Percentiles rank a stretch among this genome's conserved stretches.
These are phyloP conservation scores for Eristalis arbustorum DNA, from an alignment of 2,888 invertebrate genomes.

Conservation along the genomic window DNA sequence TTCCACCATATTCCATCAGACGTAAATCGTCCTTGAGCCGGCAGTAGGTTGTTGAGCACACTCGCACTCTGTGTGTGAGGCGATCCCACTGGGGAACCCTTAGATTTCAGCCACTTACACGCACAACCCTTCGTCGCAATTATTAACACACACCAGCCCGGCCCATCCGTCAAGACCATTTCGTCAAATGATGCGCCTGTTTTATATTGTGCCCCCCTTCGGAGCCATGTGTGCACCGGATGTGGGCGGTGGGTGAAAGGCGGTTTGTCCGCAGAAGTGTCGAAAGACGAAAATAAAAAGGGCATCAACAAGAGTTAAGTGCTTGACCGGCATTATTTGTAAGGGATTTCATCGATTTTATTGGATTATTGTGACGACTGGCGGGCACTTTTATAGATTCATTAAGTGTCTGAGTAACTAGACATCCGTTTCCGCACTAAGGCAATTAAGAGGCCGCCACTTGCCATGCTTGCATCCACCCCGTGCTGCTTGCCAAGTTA, in stretches of 20 bases:
- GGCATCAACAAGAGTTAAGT: constrained; percentile 2
- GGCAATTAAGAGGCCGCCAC: constrained; percentile 1
- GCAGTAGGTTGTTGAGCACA: not conserved
- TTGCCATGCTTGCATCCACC: not conserved
- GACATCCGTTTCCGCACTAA: not conserved
- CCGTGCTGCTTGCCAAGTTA: not conserved
- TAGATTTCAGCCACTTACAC: not conserved
- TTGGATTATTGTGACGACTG: constrained; percentile 1
- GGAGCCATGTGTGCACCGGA: not conserved
- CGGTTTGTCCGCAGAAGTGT: no score
- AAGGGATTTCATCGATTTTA: constrained; percentile 34
- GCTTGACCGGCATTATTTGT: not conserved
- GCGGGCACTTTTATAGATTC: constrained; percentile 46
- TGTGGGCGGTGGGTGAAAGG: not conserved
- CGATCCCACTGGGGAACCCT: not conserved
- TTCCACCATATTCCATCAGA: not conserved
- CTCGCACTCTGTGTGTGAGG: not conserved
- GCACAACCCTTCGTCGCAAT: not conserved
- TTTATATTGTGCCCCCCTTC: not conserved
- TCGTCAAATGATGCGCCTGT: not conserved
- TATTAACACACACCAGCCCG: not conserved
- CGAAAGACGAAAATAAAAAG: not conserved
- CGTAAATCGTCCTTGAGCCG: not conserved
- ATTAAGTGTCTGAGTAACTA: constrained; percentile 7
- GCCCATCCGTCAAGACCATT: not conserved